Conservation (phyloP, 2,113 vertebrate species). For the Leptosomus discolor region DNA sequence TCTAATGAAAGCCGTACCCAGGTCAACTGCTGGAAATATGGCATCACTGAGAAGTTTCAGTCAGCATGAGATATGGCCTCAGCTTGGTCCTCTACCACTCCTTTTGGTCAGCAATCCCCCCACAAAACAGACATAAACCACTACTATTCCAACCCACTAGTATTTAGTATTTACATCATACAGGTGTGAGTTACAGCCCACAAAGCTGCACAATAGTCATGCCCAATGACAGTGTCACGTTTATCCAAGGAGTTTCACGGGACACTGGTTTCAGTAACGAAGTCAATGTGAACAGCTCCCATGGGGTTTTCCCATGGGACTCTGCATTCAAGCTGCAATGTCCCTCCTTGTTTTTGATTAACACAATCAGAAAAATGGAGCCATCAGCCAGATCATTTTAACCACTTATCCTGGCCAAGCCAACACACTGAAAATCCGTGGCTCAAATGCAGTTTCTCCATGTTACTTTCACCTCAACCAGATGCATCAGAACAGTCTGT, state of each 20-base stretch:
- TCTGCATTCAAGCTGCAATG: not conserved
- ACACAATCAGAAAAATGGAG: not conserved
- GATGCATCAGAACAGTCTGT: not conserved
- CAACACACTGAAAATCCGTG: not conserved
- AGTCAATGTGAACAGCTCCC: not conserved
- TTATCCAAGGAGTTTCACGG: not conserved
- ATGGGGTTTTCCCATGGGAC: not conserved
- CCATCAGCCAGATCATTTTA: not conserved
- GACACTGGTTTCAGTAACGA: not conserved
- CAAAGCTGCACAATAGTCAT: rapidly evolving
- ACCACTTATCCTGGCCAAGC: not conserved
- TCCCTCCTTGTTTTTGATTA: not conserved
- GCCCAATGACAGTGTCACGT: too few relatives aligned
- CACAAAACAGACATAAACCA: not conserved
- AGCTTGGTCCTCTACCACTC: not conserved
- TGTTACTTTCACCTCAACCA: not conserved
- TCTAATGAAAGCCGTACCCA: not conserved
- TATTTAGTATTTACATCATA: not conserved
- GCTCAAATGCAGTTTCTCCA: not conserved
- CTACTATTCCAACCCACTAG: not conserved
- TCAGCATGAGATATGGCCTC: not conserved
- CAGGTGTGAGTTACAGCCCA: not conserved
- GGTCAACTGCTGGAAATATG: not conserved
- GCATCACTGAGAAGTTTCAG: not conserved
- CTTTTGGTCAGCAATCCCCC: not conserved